Evolutionary conservation across 2,888 invertebrate species (phyloP).

Genomic region (Drosophila dives): DNA sequence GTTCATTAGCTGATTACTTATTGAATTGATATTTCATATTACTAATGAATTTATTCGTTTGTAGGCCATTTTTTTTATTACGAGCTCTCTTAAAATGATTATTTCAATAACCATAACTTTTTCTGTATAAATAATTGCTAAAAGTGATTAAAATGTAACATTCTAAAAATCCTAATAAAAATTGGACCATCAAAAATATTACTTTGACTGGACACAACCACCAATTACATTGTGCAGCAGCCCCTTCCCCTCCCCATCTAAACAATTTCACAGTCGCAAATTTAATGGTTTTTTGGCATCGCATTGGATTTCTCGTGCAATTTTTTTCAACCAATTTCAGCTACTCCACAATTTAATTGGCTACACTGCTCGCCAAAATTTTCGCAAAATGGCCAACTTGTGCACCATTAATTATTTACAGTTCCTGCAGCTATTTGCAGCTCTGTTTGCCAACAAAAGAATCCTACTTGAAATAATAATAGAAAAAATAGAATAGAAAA

Average conservation of each 20-base stretch:
- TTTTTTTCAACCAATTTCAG: conserved; percentile 42
- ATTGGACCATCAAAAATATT: background rate
- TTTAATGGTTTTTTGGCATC: conserved; percentile 52
- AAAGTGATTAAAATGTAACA: background rate
- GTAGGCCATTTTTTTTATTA: conserved; percentile 33
- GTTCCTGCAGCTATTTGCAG: background rate
- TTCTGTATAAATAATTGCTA: background rate
- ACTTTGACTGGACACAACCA: background rate
- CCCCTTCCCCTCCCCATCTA: background rate
- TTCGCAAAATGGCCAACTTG: conserved; percentile 24
- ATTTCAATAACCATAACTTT: background rate
- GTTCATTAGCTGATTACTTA: conserved; percentile 8
- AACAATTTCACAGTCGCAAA: conserved; percentile 2
- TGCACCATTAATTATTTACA: conserved; percentile 41
- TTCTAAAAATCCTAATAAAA: background rate
- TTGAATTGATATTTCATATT: conserved; percentile 43
- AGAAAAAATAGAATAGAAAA: background rate
- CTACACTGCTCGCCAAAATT: conserved; percentile 17
- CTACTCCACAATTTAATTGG: conserved; percentile 37
- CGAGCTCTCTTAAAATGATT: background rate
- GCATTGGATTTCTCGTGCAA: conserved; percentile 43
- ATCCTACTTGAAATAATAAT: background rate
- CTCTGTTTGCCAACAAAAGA: background rate
- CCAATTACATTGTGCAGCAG: background rate
- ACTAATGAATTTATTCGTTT: conserved; percentile 73